A percentile compares a stretch with the other conserved stretches of the same genome.
Conservation (phyloP, 2,888 invertebrate genomes). For the Protophormia terraenovae region DNA sequence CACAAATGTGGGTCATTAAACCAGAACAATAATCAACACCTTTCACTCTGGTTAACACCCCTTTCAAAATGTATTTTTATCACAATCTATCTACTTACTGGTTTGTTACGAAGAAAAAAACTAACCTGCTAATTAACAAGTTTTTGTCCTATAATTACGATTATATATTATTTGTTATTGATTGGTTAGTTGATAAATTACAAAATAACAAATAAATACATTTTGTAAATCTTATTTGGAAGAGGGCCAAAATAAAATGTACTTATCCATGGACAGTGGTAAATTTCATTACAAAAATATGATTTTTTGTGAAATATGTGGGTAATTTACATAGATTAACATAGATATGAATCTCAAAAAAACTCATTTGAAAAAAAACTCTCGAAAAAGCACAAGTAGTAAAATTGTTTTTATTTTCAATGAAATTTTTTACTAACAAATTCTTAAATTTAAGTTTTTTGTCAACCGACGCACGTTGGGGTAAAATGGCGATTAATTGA, state of each 20-base stretch:
- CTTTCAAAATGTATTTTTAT: background rate
- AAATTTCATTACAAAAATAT: no score
- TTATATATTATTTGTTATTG: background rate
- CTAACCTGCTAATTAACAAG: constrained; percentile 6
- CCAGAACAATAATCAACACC: constrained; percentile 16
- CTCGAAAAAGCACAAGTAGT: no score
- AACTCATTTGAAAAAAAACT: no score
- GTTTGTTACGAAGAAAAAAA: background rate
- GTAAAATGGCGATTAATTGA: no score
- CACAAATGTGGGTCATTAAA: background rate
- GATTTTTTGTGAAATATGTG: no score
- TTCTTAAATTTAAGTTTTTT: no score
- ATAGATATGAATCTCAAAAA: no score
- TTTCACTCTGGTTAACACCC: background rate
- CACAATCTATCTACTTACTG: background rate
- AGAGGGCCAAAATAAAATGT: background rate
- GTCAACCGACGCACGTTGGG: no score
- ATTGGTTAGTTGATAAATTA: constrained; percentile 6
- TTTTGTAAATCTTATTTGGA: background rate
- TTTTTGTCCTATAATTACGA: background rate
- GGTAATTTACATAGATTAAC: no score
- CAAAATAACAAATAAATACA: background rate
- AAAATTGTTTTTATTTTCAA: no score
- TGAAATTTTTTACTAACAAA: no score
- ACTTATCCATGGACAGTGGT: no score